These are phyloP conservation scores for Dryadula phaetusa DNA, from an alignment of 2,888 invertebrate genomes.

Conservation along the genomic window DNA sequence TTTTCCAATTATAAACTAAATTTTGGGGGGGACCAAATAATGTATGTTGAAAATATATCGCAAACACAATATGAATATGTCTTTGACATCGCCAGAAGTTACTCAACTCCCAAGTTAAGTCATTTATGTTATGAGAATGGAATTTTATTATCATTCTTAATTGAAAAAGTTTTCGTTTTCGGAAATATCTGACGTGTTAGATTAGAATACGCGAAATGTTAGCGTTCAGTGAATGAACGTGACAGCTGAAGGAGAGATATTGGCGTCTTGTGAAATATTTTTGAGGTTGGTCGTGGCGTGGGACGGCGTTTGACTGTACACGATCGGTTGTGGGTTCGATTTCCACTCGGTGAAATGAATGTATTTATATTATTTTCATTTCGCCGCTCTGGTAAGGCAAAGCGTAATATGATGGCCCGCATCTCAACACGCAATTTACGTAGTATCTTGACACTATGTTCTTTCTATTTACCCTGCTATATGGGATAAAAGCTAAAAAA, in stretches of 20 bases:
- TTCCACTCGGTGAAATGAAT: too few relatives aligned
- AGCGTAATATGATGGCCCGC: too few relatives aligned
- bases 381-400: too few relatives aligned
- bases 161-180: slow-evolving; percentile 75
- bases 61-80: slow-evolving; percentile 9
- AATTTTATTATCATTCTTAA: slow-evolving; percentile 76
- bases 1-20: slow-evolving; percentile 23
- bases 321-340: neutral
- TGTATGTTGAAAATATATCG: slow-evolving; percentile 26
- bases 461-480: too few relatives aligned
- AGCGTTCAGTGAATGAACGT: slow-evolving; percentile 65
- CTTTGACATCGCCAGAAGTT: slow-evolving; percentile 21
- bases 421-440: too few relatives aligned
- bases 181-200: slow-evolving; percentile 69
- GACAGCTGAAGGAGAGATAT: slow-evolving; percentile 51
- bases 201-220: slow-evolving; percentile 69
- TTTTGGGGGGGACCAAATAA: neutral
- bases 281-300: too few relatives aligned
- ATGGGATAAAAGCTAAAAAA: too few relatives aligned
- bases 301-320: neutral
- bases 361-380: too few relatives aligned
- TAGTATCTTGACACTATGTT: too few relatives aligned
- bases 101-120: slow-evolving; percentile 36
- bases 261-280: slow-evolving; percentile 7
- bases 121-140: slow-evolving; percentile 49